Evolutionary conservation across 2,797 vertebrate species (phyloP), one percentile per base, ranked within the genome.

Genomic region (Hyperoplus immaculatus): DNA sequence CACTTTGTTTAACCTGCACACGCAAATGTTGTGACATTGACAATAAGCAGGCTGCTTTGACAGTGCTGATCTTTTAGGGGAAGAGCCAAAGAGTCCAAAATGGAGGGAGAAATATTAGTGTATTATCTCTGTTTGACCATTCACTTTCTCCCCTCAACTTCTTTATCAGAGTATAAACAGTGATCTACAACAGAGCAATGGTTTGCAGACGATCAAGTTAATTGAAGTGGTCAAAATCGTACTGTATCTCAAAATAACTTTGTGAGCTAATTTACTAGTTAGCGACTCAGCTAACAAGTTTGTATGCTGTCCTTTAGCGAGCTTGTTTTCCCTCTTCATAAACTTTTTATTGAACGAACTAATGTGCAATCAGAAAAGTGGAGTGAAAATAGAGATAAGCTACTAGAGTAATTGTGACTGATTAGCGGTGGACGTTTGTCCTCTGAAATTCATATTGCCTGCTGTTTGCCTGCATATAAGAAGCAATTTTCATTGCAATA

Each of bases 401-500:
- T 21, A 6, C n/a, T 8, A n/a, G 1, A 45, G 18, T 38, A 3
- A 41, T 11, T 61, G 10, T 61, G 41, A 62, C 12, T 15, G 18
- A 47, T 8, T 16, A 4, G 39, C 41, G 3, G 55, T 15, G 15
- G 36, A 12, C 8, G 36, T 66, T 42, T 16, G 42, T 57, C 43
- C 14, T 53, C 0, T 36, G 14, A 5, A 43, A 55, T 49, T 78
- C 12, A 5, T 38, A 14, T 41, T 54, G 47, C 16, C 8, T 3
- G 6, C 38, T 49, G 16, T 65, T 16, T 50, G 61, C 36, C 45
- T 59, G 39, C 8, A n/a, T 12, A 45, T 13, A 0, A 36, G 51
- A 50, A n/a, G 49, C 46, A 80, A 36, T 65, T 82, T 83, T 59
- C 29, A 68, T 46, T 38, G 41, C 54, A 49, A 16, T 53, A n/a